phyloP scores from a whole-genome alignment of 2,113 vertebrate species.

The Chloroceryle aenea region DNA sequence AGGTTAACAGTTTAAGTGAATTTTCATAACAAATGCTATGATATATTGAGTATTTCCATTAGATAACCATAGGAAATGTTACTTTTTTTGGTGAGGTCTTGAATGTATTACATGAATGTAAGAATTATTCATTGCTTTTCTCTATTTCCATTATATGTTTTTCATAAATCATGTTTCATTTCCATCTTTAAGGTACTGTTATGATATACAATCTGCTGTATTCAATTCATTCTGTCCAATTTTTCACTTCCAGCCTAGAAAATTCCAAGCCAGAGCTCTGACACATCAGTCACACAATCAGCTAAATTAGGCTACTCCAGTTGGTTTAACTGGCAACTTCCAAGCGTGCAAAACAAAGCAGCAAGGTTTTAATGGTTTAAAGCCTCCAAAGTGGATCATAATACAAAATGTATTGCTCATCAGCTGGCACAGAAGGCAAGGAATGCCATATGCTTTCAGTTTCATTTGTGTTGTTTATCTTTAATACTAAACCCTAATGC shows the following conservation, averaged over 20 bases:
- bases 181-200: neutral
- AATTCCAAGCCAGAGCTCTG: constrained; percentile 20
- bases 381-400: constrained; percentile 72
- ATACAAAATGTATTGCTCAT: constrained; percentile 61
- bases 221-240: neutral
- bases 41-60: neutral
- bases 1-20: neutral
- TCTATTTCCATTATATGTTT: neutral
- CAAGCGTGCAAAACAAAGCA: constrained; percentile 48
- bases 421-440: constrained; percentile 47
- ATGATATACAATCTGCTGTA: neutral
- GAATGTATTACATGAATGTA: neutral
- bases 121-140: neutral
- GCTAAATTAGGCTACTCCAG: constrained; percentile 53
- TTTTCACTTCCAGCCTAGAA: neutral
- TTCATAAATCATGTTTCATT: neutral
- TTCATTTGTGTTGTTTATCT: constrained; percentile 59
- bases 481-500: constrained; percentile 52
- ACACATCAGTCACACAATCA: constrained; percentile 44
- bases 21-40: neutral
- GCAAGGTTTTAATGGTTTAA: constrained; percentile 65
- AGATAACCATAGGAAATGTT: neutral
- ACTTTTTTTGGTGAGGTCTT: neutral
- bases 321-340: constrained; percentile 62
- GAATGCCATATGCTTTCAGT: constrained; percentile 64